Evolutionary conservation across 1,140 invertebrate genomes (phyloP), one percentile per base, ranked within the genome.

Genomic region (Sarcophaga peregrina): DNA sequence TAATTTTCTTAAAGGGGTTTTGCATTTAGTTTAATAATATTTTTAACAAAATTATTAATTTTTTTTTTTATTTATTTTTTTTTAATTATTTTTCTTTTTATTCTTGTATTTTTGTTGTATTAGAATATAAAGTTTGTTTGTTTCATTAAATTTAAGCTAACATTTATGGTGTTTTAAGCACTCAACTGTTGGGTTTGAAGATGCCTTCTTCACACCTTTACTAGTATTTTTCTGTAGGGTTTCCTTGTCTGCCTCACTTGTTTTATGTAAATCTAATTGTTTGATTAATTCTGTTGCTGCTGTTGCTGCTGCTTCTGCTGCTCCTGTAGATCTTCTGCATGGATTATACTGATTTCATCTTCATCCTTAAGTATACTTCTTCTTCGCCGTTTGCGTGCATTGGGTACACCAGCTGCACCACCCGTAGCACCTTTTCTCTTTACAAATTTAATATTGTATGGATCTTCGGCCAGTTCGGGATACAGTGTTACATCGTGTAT

Each of bases 391-490:
- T 68, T 84, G 7, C 83, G 78, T 62, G 82, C 52, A 80, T 86
- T 88, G n/a, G 86, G 83, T 7, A 89, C 88, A 13, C 87, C 88
- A 45, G 88, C 88, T 20, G 84, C 80, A 10, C 80, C 88, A 11
- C 88, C 88, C 3, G 88, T 88, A 76, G 88, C 88, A 8, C 92
- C 90, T 84, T 94, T 93, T 89, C 96, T 96, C 91, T 97, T 97
- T 11, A 95, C 93, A 88, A 98, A 97, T 85, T 95, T 94, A 81
- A 99, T 94, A 91, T 98, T 98, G 91, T 96, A 98, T 3, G 97
- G 97, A 92, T 99, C 98, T 91, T 98, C 97, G 13, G 97, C 96
- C 13, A 99, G 92, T 89, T 98, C 96, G 0, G 97, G 97, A 92
- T 97, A 98, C 17, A 94, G 91, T 85, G 95, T 94, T 17, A 97